A percentile compares a stretch with the other conserved stretches of the same genome.
These are phyloP conservation scores for Prionailurus bengalensis DNA, from an alignment of 2,113 vertebrate species.

Conservation along the genomic window DNA sequence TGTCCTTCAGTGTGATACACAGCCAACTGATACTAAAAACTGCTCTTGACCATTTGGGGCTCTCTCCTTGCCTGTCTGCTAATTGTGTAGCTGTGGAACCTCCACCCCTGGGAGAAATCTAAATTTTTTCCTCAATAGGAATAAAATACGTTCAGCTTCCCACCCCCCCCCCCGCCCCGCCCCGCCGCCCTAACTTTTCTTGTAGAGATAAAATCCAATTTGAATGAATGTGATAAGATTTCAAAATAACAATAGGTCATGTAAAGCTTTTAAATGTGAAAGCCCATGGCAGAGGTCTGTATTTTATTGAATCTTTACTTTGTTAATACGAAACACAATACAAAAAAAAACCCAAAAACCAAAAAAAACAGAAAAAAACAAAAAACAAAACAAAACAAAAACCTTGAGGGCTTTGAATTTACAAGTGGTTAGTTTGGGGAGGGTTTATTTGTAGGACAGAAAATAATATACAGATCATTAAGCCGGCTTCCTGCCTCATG, in stretches of 20 bases:
- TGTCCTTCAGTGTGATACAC: not conserved
- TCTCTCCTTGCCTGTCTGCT: not conserved
- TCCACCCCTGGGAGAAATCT: not conserved
- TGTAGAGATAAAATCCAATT: conserved; percentile 31
- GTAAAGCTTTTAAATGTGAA: not conserved
- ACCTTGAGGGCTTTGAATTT: not conserved
- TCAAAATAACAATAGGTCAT: conserved; percentile 23
- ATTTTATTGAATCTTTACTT: conserved; percentile 18
- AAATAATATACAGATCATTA: not conserved
- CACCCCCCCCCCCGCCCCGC: too few species aligned
- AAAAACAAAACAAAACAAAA: too few species aligned
- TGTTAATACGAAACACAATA: not conserved
- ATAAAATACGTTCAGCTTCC: not conserved
- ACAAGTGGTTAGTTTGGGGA: not conserved
- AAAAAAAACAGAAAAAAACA: too few species aligned
- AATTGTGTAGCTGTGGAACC: not conserved
- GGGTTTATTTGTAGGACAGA: not conserved
- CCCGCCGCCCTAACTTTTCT: not conserved
- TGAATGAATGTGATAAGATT: not conserved
- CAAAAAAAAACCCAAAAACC: too few species aligned
- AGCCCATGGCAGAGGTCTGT: not conserved
- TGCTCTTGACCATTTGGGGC: not conserved
- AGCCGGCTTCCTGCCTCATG: too few species aligned
- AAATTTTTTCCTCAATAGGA: not conserved
- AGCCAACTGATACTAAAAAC: not conserved